Conservation (phyloP, 2,113 vertebrate genomes). For the Oryzias woworae region DNA sequence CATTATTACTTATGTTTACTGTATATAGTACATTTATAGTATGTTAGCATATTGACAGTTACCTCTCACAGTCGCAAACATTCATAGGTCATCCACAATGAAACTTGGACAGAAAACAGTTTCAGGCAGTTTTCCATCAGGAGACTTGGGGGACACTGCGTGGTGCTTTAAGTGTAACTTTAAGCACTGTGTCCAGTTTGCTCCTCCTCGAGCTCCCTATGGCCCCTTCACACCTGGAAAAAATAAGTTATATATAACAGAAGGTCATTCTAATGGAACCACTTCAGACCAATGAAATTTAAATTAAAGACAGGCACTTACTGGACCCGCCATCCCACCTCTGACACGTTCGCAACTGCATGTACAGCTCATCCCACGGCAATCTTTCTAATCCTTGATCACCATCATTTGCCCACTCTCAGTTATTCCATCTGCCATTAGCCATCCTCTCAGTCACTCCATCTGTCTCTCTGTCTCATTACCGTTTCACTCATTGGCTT, state of each 20-base stretch:
- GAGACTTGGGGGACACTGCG: too few relatives aligned
- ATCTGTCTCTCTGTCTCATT: conserved; percentile 55
- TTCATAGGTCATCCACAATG: too few relatives aligned
- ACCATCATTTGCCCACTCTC: conserved; percentile 40
- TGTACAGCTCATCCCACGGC: conserved; percentile 4
- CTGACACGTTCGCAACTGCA: conserved; percentile 19
- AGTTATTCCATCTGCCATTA: conserved; percentile 45
- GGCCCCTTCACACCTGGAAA: conserved; percentile 3
- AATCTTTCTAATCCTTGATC: conserved; percentile 41
- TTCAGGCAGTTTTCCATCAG: too few relatives aligned
- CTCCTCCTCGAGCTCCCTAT: neutral
- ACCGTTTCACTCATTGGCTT: conserved; percentile 58
- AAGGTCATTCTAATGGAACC: conserved; percentile 62
- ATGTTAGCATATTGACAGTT: too few relatives aligned
- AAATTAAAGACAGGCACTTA: conserved; percentile 54
- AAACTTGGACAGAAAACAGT: too few relatives aligned
- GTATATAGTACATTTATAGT: too few relatives aligned
- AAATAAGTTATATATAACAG: conserved; percentile 33
- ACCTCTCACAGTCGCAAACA: too few relatives aligned
- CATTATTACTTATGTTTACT: too few relatives aligned
- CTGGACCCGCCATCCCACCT: conserved; percentile 25
- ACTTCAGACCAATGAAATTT: conserved; percentile 48
- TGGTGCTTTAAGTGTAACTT: too few relatives aligned
- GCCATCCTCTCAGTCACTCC: conserved; percentile 42
- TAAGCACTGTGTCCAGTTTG: too few relatives aligned